These are phyloP conservation scores for Cirrhinus mrigala DNA, from an alignment of 2,797 vertebrate species.

Conservation along the genomic window DNA sequence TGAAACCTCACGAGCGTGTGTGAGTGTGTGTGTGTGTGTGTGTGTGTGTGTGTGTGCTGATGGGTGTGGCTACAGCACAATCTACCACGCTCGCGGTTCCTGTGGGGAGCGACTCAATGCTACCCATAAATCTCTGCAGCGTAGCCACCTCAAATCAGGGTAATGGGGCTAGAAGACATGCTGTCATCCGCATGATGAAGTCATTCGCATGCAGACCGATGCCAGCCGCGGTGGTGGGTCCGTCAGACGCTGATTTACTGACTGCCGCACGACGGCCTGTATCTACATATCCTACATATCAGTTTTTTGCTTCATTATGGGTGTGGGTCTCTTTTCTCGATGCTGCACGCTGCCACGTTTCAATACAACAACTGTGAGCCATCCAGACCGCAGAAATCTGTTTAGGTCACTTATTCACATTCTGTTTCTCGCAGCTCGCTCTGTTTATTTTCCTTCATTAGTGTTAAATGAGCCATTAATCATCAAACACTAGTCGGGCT, in stretches of 20 bases:
- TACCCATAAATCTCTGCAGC: constrained; percentile 81
- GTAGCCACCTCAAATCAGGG: constrained; percentile 84
- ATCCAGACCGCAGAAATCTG: constrained; percentile 20
- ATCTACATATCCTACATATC: constrained; percentile 58
- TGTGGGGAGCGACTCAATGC: constrained; percentile 73
- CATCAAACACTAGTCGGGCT: constrained; percentile 18
- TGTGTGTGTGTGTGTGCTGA: constrained; percentile 27
- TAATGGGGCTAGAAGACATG: constrained; percentile 84
- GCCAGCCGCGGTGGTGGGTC: constrained; percentile 52
- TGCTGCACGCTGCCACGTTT: constrained; percentile 45
- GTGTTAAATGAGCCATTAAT: constrained; percentile 76
- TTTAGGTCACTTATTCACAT: background rate
- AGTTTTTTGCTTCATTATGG: constrained; percentile 74
- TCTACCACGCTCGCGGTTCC: constrained; percentile 40
- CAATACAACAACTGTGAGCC: background rate
- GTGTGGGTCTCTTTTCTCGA: constrained; percentile 76
- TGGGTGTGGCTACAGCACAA: constrained; percentile 33
- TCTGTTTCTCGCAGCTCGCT: constrained; percentile 1
- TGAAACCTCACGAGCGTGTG: constrained; percentile 10
- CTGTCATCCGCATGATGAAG: constrained; percentile 83
- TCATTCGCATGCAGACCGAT: constrained; percentile 67
- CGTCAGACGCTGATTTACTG: constrained; percentile 46
- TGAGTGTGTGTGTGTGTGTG: constrained; percentile 23
- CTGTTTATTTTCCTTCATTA: constrained; percentile 72
- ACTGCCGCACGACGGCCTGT: constrained; percentile 11